A percentile compares a stretch with the other conserved stretches of the same genome.
Evolutionary conservation across 1,140 invertebrate species (phyloP).

Genomic region (Brachionus rotundiformis): DNA sequence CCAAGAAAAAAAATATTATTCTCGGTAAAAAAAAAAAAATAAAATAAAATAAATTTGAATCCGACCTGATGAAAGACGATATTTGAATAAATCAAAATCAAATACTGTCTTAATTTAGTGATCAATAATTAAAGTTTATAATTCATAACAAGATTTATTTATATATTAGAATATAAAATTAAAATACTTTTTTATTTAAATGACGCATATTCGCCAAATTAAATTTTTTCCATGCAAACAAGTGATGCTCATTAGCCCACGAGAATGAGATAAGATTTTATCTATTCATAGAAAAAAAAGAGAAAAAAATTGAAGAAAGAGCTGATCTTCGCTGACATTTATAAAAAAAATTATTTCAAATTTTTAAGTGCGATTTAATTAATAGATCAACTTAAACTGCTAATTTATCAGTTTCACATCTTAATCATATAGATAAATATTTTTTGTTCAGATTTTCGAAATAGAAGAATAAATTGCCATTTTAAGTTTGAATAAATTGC

Average conservation of each 20-base stretch:
- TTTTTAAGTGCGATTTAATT: neutral
- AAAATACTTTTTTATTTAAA: no score
- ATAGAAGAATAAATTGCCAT: conserved; percentile 15
- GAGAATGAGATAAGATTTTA: neutral
- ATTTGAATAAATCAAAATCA: neutral
- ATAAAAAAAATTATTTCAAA: neutral
- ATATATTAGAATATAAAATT: neutral
- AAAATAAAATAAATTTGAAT: no score
- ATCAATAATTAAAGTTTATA: neutral
- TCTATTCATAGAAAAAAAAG: neutral
- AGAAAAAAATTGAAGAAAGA: neutral
- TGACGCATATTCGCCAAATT: neutral
- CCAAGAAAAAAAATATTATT: neutral
- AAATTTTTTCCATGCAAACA: conserved; percentile 16
- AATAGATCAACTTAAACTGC: conserved; percentile 36
- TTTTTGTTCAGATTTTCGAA: conserved; percentile 32
- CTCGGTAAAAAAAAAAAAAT: neutral
- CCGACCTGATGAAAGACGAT: conserved; percentile 9
- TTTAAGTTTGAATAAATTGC: neutral
- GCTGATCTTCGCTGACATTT: neutral
- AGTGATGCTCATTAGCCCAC: conserved; percentile 17
- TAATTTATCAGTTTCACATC: conserved; percentile 21
- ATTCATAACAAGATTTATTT: neutral
- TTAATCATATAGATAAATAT: conserved; percentile 37
- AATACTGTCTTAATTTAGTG: neutral